Evolutionary conservation across 2,797 vertebrate species (phyloP).

Genomic region (Tachyglossus aculeatus): DNA sequence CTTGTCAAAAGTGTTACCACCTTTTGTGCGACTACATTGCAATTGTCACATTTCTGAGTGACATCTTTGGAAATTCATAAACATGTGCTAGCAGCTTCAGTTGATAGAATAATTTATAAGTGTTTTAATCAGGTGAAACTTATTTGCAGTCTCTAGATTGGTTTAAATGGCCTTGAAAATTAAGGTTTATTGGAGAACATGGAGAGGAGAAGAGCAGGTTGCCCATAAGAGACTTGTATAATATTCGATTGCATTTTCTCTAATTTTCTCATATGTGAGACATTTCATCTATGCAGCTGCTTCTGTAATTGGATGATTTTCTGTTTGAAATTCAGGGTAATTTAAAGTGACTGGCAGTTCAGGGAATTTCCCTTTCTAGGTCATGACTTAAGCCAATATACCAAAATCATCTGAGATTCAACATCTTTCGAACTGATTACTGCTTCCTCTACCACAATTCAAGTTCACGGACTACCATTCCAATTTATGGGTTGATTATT

Average conservation of each 20-base stretch:
- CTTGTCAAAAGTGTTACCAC: no score
- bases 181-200: conserved; percentile 25
- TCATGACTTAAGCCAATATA: conserved; percentile 60
- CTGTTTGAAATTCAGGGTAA: conserved; percentile 70
- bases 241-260: conserved; percentile 49
- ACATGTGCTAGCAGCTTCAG: neutral
- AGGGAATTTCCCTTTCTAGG: conserved; percentile 64
- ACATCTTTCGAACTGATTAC: conserved; percentile 60
- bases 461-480: conserved; percentile 46
- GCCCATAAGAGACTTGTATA: conserved; percentile 35
- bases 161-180: conserved; percentile 43
- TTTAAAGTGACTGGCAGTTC: conserved; percentile 67
- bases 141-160: neutral
- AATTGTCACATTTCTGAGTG: neutral
- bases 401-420: conserved; percentile 56
- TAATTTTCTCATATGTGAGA: conserved; percentile 51
- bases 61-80: neutral
- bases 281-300: conserved; percentile 60
- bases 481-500: conserved; percentile 58
- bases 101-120: neutral
- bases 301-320: conserved; percentile 71
- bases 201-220: conserved; percentile 2
- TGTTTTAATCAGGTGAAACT: neutral
- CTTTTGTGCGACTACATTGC: no score
- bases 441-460: conserved; percentile 42